These are phyloP conservation scores for Salvelinus sp. DNA, from an alignment of 2,113 vertebrate genomes.

Conservation along the genomic window DNA sequence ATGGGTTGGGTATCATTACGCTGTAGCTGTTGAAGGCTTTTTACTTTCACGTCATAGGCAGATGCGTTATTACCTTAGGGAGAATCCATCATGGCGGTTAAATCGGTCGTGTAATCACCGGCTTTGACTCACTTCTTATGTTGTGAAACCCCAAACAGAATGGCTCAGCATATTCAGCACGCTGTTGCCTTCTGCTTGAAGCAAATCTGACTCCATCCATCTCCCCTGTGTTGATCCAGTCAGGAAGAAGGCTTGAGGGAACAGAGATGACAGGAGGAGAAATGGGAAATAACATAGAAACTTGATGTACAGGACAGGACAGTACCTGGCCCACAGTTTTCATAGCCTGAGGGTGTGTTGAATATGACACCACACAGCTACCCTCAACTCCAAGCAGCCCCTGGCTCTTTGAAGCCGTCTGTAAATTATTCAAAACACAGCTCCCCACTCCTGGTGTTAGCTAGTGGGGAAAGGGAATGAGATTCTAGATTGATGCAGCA, in stretches of 20 bases:
- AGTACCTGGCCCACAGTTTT: too few species aligned
- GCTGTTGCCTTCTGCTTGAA: conserved; percentile 37
- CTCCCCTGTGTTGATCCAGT: conserved; percentile 39
- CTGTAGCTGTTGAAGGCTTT: conserved; percentile 15
- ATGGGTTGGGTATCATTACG: conserved; percentile 25
- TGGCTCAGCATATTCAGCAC: conserved; percentile 32
- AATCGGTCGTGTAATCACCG: conserved; percentile 57
- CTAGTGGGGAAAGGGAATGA: background rate
- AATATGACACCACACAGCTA: conserved; percentile 1
- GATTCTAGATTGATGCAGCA: conserved; percentile 31
- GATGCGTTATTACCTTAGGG: conserved; percentile 47
- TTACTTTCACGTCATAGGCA: conserved; percentile 39
- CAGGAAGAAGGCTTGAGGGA: conserved; percentile 2
- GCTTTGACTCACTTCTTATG: conserved; percentile 49
- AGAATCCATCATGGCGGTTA: conserved; percentile 53
- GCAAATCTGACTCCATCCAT: conserved; percentile 35
- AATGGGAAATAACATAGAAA: conserved; percentile 23
- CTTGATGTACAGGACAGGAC: too few species aligned
- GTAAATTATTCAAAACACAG: conserved; percentile 35
- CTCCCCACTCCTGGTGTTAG: conserved; percentile 4
- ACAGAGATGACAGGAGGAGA: conserved; percentile 11
- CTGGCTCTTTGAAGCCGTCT: conserved; percentile 19
- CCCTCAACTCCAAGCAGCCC: conserved; percentile 2
- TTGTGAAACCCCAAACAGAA: conserved; percentile 43
- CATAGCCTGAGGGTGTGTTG: conserved; percentile 9